Evolutionary conservation across 2,888 invertebrate species (phyloP).

Genomic region (Eremobia ochroleuca): DNA sequence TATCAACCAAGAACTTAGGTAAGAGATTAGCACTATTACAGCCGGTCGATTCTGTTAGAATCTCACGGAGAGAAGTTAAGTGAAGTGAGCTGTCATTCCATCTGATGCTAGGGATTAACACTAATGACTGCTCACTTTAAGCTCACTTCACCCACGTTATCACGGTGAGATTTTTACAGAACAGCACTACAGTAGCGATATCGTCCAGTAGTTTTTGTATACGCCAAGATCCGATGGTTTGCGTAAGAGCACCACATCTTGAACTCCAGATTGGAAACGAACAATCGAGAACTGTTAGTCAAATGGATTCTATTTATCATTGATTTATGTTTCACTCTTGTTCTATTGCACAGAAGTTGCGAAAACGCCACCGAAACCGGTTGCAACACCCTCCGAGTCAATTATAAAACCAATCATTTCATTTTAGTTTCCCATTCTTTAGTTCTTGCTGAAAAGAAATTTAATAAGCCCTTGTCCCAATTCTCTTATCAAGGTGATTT

Average conservation of each 20-base stretch:
- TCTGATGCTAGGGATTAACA: too few species aligned
- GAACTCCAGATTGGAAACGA: not conserved
- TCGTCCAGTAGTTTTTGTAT: not conserved
- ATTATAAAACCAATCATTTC: conserved; percentile 50
- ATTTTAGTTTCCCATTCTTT: conserved; percentile 54
- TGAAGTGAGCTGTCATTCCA: too few species aligned
- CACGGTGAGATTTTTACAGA: too few species aligned
- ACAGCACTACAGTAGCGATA: not conserved
- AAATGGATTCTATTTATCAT: conserved; percentile 4
- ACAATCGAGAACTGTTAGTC: conserved; percentile 22
- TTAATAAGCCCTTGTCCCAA: conserved; percentile 40
- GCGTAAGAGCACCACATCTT: not conserved
- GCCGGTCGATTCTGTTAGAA: too few species aligned
- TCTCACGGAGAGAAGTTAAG: too few species aligned
- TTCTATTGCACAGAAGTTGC: conserved; percentile 57
- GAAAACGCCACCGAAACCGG: conserved; percentile 58
- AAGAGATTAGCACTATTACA: not conserved
- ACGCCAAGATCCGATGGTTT: not conserved
- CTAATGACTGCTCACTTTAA: too few species aligned
- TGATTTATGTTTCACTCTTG: conserved; percentile 39
- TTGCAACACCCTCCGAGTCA: conserved; percentile 60
- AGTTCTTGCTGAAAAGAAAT: conserved; percentile 45
- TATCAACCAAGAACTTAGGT: not conserved
- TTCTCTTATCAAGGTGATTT: conserved; percentile 29
- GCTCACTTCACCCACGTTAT: too few species aligned